Evolutionary conservation across 2,113 vertebrate species (phyloP).

Genomic region (Zosterops borbonicus): DNA sequence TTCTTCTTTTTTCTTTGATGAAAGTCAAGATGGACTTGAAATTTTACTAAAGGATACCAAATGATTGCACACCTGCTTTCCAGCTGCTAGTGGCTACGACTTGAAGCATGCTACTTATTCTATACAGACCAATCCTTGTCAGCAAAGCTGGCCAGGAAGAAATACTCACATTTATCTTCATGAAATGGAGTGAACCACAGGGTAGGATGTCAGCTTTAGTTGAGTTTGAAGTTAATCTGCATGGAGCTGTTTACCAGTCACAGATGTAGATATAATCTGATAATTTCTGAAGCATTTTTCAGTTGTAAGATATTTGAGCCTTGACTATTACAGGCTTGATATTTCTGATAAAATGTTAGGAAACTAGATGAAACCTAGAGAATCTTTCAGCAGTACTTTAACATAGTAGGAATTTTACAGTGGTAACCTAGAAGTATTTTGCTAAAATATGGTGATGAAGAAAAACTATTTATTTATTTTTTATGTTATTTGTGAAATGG

Average conservation of each 20-base stretch:
- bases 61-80: not conserved
- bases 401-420: not conserved
- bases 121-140: not conserved
- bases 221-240: not conserved
- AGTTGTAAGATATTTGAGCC: not conserved
- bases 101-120: not conserved
- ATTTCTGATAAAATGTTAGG: not conserved
- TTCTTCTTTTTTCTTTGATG: not conserved
- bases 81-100: not conserved
- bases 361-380: not conserved
- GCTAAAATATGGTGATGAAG: not conserved
- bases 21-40: not conserved
- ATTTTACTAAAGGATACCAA: not conserved
- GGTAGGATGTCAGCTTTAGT: not conserved
- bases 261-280: not conserved
- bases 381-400: not conserved
- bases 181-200: not conserved
- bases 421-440: not conserved
- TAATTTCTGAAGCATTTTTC: not conserved
- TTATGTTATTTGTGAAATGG: not conserved
- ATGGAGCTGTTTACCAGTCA: not conserved
- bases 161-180: not conserved
- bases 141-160: not conserved
- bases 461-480: not conserved
- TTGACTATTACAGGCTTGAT: not conserved